Base-by-base conservation (phyloP, 2,888 invertebrate genomes). In the Metallyticus violacea region DNA sequence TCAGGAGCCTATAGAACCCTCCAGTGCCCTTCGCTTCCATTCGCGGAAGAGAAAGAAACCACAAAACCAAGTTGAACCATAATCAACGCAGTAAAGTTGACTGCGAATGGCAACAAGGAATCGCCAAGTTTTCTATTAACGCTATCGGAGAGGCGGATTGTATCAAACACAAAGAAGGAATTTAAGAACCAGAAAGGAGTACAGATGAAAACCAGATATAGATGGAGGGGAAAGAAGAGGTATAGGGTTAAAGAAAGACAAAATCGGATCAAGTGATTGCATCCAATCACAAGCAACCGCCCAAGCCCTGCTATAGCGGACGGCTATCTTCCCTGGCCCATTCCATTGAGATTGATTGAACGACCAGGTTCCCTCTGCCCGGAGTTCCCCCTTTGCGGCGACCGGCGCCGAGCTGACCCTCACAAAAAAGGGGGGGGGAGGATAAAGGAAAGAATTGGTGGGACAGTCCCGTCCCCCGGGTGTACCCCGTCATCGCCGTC, bases 231-330 rank as follows among this genome's bases (percentile, higher is more conserved):
- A 62, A 22, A 22, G 9, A 62, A 62, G 40, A 62, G 40, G 40
- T 9, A 62, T 62, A 62, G 40, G 40, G 40, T 62, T 62, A 77
- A 76, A 83, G 77, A 77, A 77, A 83, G 40, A 77, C 76, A 81
- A 87, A 85, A 87, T 87, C 86, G 85, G 85, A 86, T 86, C 86
- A 86, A 86, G 85, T 85, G 86, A 80, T 86, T 85, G 80, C 80
- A 87, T 85, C 80, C 86, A 87, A 87, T 87, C 86, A 87, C 76
- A 87, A 77, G 81, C 76, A 85, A 87, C 85, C 86, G 84, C 77
- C 80, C 85, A 28, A 26, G 26, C 22, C 79, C 40, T 22, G 22
- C 15, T 29, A 29, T 79, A 85, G 30, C 79, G 77, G 76, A 62
- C 40, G 40, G 40, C 40, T 15, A 87, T 87, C 86, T 87, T 80